Evolutionary conservation across 2,113 vertebrate genomes (phyloP).

Genomic region (Nycticebus coucang): DNA sequence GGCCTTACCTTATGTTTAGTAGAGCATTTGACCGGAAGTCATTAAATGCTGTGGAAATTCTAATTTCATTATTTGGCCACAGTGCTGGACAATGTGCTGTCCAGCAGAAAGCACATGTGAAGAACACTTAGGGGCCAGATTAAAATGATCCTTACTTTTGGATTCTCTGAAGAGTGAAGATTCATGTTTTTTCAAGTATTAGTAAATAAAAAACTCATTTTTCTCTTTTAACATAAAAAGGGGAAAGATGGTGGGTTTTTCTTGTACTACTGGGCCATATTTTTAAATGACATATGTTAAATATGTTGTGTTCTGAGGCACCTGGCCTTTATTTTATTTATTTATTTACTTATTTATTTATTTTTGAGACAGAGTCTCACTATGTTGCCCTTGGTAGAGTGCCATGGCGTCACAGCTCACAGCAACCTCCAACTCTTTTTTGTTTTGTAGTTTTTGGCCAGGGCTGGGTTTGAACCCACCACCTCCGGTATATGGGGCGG

Average conservation of each 20-base stretch:
- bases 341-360: too few species aligned
- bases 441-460: too few species aligned
- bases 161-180: not conserved
- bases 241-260: conserved; percentile 20
- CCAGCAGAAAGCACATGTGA: not conserved
- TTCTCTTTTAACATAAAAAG: conserved; percentile 45
- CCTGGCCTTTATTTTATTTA: conserved; percentile 45
- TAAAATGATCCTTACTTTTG: conserved; percentile 11
- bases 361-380: too few species aligned
- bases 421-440: too few species aligned
- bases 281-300: conserved; percentile 68
- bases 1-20: conserved; percentile 51
- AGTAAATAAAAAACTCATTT: conserved; percentile 38
- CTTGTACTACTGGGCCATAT: conserved; percentile 2
- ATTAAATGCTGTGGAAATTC: conserved; percentile 56
- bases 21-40: conserved; percentile 56
- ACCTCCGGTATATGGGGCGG: too few species aligned
- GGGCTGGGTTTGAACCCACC: too few species aligned
- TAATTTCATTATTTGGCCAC: conserved; percentile 55
- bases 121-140: conserved; percentile 27
- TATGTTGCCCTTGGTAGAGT: too few species aligned
- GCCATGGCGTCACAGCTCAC: too few species aligned
- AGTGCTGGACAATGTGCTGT: not conserved
- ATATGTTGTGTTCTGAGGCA: conserved; percentile 68
- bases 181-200: not conserved